Base-by-base conservation (phyloP, 2,888 invertebrate species). In the Endotricha flammealis region DNA sequence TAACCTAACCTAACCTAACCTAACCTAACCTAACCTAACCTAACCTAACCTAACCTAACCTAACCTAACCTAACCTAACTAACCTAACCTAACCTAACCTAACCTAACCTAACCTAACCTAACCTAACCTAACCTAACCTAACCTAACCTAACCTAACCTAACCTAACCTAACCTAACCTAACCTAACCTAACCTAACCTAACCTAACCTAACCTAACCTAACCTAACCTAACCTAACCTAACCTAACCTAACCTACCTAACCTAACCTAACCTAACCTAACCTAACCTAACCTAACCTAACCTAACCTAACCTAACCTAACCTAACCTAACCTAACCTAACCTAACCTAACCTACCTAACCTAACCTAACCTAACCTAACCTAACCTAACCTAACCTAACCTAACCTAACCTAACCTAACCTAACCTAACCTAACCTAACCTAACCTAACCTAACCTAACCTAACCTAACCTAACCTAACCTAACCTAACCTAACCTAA, bases 1-100 rank as follows among this genome's bases (percentile, higher is more conserved):
- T 42, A 38, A 42, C 38, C 38, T 42, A 38, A 38, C 38, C 41
- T 38, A 38, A 38, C 41, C 41, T 38, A 37, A 41, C 41, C 37
- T 37, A 41, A 41, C 41, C 37, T 37, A 42, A 42, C 42, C 42
- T 42, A 42, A 42, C 41, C 41, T 38, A 36, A 41, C 35, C 41
- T 38, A 41, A 41, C 41, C 41, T 41, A 41, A 41, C 41, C 41
- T 38, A 36, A 42, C 36, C 42, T 38, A 42, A 42, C 42, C 42
- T 42, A 42, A 39, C 40, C 40, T 38, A 38, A 38, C 38, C 38
- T 38, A 38, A 38, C 38, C 38, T 38, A 32, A 32, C 32, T 38
- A 32, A 32, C 32, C 38, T 33, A 33, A 29, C 38, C 38, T 32
- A 33, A 33, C 33, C 33, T 32, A 32, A 28, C 38, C 35, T 34